Evolutionary conservation across 1,140 invertebrate species (phyloP), one percentile per base, ranked within the genome.

Genomic region (Lasioglossum baleicum): DNA sequence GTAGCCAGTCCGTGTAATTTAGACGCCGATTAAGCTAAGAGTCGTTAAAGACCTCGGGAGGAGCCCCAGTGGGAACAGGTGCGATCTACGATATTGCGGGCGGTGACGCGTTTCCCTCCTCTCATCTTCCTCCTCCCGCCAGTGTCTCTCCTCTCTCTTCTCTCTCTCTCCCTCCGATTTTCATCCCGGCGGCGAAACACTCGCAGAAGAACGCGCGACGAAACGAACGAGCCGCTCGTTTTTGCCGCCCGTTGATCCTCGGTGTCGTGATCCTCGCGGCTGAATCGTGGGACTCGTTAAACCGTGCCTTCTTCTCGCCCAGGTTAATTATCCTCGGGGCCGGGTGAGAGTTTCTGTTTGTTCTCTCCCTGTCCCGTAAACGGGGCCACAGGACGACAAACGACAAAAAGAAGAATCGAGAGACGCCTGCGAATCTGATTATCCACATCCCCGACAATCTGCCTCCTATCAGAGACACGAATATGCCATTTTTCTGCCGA

Each of bases 281-380:
- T 44, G 60, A 83, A 72, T 84, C 76, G 81, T 83, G 76, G 66
- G 72, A 83, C 81, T 80, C 51, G 81, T 83, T 80, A 83, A 67
- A 71, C 48, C 76, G 61, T 65, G 51, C 69, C 64, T 70, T 53
- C 72, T 70, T 53, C 72, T 53, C 72, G 66, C 44, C 67, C 72
- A 51, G 73, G 67, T 74, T 83, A 65, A 72, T 84, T 83, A 84
- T 75, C 67, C 67, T 75, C 22, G 8, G 26, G 26, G 69, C 40
- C 58, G 51, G 82, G 58, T 48, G 61, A 66, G 56, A 81, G 44
- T 51, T 22, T 48, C 40, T 73, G 60, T 79, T 74, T 66, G 66
- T 40, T 65, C 22, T 65, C 22, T 74, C 66, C 73, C 61, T 58
- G 71, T 58, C 71, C 51, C 0, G 7, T 2, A 10, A 51, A 11